These are phyloP conservation scores for Idaea straminata DNA, from an alignment of 2,888 invertebrate genomes.

Conservation along the genomic window DNA sequence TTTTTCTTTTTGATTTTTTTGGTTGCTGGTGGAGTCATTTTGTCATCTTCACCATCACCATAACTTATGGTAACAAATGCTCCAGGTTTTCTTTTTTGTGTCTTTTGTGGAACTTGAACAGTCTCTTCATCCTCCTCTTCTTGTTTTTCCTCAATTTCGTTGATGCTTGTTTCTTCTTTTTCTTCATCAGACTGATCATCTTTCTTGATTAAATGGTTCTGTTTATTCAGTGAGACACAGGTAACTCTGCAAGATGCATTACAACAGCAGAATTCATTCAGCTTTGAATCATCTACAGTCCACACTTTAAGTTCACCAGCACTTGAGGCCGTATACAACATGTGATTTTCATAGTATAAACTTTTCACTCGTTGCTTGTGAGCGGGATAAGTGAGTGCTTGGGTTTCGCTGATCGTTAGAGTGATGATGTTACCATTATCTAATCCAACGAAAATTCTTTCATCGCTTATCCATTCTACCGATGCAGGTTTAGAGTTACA, in stretches of 20 bases:
- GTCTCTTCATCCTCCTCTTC: conserved; percentile 43
- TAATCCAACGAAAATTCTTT: conserved; percentile 84
- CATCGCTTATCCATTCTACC: conserved; percentile 84
- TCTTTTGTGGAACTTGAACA: conserved; percentile 21
- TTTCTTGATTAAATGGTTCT: conserved; percentile 62
- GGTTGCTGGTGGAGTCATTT: conserved; percentile 38
- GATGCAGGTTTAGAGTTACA: conserved; percentile 85
- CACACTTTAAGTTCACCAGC: conserved; percentile 89
- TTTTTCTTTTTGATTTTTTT: conserved; percentile 65
- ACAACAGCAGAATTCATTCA: conserved; percentile 79
- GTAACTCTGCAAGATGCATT: conserved; percentile 87
- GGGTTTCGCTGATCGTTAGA: conserved; percentile 75
- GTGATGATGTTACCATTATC: conserved; percentile 86
- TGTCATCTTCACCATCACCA: conserved; percentile 47
- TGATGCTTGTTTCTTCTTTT: conserved; percentile 28
- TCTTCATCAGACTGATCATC: conserved; percentile 51
- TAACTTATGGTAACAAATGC: conserved; percentile 68
- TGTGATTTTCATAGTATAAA: conserved; percentile 77
- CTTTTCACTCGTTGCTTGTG: conserved; percentile 86
- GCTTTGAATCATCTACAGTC: conserved; percentile 60
- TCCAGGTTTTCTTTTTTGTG: conserved; percentile 57
- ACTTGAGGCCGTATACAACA: conserved; percentile 87
- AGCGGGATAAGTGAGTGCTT: conserved; percentile 71
- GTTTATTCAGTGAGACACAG: conserved; percentile 82
- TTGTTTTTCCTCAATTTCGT: conserved; percentile 36